Base-by-base conservation (phyloP, 2,797 vertebrate genomes). In the Coregonus ussuriensis region DNA sequence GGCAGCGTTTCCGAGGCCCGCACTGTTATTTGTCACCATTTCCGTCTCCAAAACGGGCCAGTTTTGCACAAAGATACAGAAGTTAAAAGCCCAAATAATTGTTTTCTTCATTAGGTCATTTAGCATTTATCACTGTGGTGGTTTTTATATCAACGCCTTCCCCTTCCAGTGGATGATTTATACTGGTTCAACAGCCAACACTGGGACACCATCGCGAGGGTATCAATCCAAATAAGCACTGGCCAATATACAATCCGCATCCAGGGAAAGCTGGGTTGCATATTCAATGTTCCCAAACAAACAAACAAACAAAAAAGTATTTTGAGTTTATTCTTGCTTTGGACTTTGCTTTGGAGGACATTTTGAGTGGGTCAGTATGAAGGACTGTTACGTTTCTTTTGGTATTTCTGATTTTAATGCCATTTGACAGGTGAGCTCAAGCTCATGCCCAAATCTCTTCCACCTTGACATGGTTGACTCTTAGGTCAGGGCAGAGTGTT, bases 11-110 rank as follows among this genome's bases (percentile, higher is more conserved):
- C 87, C 79, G 83, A 62, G 85, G 76, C 83, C 79, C 83, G 83
- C 78, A 51, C 82, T 69, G 86, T 93, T 93, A 94, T 95, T 93
- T 94, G 92, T 95, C 93, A 94, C 93, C 87, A 93, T 95, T 94
- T 92, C 90, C 89, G 82, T 86, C 87, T 83, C 77, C 75, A 83
- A 86, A 91, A 89, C 87, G 89, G 83, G 31, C 88, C 86, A 84
- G 87, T 90, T 89, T 89, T 92, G 85, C 87, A 82, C 76, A 72
- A 77, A 89, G 88, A 91, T 88, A 85, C 85, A 88, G 85, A 85
- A 91, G 91, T 88, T 93, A 92, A 93, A 93, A 86, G 89, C 84
- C 86, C 92, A 92, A 93, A 93, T 93, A 91, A 94, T 93, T 93
- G 91, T 93, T 94, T 93, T 93, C 86, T 90, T 91, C 84, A 89